Percentiles rank a stretch among this genome's conserved stretches.
These are phyloP conservation scores for Otolemur garnettii DNA, from an alignment of 2,113 vertebrate genomes.

Conservation along the genomic window DNA sequence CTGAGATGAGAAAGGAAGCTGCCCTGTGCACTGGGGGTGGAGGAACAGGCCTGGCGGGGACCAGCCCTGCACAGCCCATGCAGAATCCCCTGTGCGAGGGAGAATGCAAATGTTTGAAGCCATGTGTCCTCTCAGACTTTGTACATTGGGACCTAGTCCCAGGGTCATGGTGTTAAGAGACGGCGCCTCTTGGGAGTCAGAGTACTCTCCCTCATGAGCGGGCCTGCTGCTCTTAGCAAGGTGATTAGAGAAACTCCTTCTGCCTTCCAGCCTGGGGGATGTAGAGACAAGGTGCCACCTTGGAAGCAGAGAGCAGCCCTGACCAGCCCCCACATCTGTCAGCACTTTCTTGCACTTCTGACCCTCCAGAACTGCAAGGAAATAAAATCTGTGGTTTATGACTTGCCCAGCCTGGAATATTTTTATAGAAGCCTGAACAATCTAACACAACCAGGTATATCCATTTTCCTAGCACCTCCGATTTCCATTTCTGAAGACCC, in stretches of 20 bases:
- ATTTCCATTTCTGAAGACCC: neutral
- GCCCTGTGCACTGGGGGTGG: neutral
- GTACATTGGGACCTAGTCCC: too few species aligned
- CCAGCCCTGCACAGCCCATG: neutral
- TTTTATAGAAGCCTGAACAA: neutral
- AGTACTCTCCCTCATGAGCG: neutral
- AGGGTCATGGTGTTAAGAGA: too few species aligned
- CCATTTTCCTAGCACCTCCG: neutral
- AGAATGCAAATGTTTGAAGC: too few species aligned
- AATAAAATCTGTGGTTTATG: neutral
- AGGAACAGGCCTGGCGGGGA: neutral
- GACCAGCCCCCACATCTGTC: neutral
- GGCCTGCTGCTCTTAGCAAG: neutral
- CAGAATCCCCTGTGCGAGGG: neutral
- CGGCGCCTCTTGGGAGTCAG: neutral
- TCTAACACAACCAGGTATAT: neutral
- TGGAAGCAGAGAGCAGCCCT: neutral
- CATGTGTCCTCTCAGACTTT: too few species aligned
- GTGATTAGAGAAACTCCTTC: accelerated
- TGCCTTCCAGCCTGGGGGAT: accelerated
- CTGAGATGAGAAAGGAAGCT: too few species aligned
- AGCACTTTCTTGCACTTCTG: neutral
- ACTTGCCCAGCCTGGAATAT: neutral
- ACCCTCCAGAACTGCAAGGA: neutral
- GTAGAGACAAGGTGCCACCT: accelerated